Conservation (phyloP, 2,113 vertebrate species). For the Tringa solitaria region DNA sequence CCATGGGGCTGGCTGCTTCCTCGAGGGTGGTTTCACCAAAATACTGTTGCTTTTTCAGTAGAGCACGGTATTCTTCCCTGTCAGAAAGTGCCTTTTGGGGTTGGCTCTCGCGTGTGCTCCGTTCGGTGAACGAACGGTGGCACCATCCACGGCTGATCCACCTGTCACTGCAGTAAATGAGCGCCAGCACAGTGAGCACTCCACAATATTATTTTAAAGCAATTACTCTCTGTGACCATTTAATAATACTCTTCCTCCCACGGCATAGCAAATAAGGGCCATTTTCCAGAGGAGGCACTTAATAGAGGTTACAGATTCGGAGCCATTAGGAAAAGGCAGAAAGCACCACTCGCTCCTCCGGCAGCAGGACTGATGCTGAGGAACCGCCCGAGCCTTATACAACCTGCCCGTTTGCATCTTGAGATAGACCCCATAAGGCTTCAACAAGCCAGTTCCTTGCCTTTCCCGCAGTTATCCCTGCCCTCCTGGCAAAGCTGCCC, state of each 20-base stretch:
- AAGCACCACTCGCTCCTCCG: neutral
- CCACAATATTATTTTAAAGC: neutral
- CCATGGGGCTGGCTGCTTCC: neutral
- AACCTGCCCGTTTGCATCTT: neutral
- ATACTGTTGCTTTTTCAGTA: neutral
- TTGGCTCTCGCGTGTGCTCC: neutral
- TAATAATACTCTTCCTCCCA: neutral
- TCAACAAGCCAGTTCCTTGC: neutral
- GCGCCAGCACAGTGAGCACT: neutral
- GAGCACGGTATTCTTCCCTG: neutral
- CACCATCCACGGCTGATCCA: neutral
- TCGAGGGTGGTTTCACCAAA: neutral
- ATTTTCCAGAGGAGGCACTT: neutral
- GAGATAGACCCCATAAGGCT: neutral
- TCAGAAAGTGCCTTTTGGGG: neutral
- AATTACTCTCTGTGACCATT: neutral
- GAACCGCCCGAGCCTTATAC: fast-evolving
- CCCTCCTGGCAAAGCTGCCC: neutral
- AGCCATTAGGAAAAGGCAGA: neutral
- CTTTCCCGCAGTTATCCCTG: neutral
- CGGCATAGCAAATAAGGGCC: neutral
- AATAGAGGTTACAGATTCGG: neutral
- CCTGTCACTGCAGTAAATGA: neutral
- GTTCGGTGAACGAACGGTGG: neutral
- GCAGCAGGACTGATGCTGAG: neutral